phyloP scores from a whole-genome alignment of 1,140 invertebrate species.

The Pseudobourletiella spinata region DNA sequence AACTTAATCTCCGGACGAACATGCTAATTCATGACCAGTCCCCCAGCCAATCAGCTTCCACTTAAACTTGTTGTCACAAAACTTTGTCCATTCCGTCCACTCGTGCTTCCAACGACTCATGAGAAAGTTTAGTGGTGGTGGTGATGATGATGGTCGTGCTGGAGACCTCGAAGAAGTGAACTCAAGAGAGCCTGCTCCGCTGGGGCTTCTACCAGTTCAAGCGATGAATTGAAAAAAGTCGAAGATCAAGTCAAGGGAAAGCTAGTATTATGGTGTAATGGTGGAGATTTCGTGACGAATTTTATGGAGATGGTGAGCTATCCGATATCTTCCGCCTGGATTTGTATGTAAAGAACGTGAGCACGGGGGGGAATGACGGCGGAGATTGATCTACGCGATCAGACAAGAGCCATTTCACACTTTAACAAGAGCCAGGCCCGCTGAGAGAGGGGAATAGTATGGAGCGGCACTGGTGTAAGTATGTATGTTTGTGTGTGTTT shows the following conservation, averaged over 20 bases:
- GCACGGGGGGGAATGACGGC: constrained; percentile 2
- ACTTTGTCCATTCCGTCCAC: too few relatives aligned
- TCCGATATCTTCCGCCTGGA: neutral
- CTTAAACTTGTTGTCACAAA: neutral
- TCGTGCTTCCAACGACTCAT: too few relatives aligned
- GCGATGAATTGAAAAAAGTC: neutral
- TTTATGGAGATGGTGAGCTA: neutral
- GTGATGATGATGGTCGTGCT: too few relatives aligned
- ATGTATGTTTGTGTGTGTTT: neutral
- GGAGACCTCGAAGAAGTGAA: too few relatives aligned
- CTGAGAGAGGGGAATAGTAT: neutral
- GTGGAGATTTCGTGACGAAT: neutral
- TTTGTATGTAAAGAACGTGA: neutral
- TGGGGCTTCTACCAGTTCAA: too few relatives aligned
- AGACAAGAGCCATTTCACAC: constrained; percentile 33
- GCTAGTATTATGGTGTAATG: neutral
- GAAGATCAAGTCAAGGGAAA: neutral
- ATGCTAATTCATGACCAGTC: neutral
- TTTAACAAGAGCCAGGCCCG: constrained; percentile 17
- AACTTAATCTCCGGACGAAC: too few relatives aligned
- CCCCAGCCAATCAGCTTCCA: neutral
- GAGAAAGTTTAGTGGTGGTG: too few relatives aligned
- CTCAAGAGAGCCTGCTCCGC: too few relatives aligned
- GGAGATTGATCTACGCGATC: constrained; percentile 30
- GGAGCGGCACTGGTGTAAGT: too few relatives aligned